Conservation (phyloP, 2,113 vertebrate species). For the Heloderma charlesbogerti region DNA sequence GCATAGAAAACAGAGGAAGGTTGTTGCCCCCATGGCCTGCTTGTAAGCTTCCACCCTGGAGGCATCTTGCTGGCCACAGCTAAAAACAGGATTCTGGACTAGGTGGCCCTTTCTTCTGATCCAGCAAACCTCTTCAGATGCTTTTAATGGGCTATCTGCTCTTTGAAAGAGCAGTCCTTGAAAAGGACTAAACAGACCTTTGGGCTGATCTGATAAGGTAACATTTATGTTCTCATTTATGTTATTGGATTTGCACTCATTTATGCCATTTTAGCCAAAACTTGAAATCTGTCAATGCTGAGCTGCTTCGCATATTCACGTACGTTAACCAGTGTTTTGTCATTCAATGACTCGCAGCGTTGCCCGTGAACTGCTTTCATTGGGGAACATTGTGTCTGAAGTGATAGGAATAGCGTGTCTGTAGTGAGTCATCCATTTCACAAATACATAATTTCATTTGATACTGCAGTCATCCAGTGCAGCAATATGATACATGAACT, state of each 20-base stretch:
- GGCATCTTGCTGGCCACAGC: not conserved
- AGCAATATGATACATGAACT: not conserved
- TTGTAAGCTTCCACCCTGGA: not conserved
- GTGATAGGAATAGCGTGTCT: not conserved
- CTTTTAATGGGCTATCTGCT: not conserved
- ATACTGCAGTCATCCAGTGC: not conserved
- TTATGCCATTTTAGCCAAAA: not conserved
- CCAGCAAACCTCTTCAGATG: not conserved
- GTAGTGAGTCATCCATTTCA: not conserved
- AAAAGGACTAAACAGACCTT: not conserved
- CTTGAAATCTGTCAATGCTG: not conserved
- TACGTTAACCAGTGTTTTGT: not conserved
- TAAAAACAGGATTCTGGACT: not conserved
- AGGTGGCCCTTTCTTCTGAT: not conserved
- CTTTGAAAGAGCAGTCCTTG: not conserved
- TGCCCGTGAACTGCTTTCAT: not conserved
- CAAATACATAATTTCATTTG: not conserved
- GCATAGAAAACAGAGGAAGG: not conserved
- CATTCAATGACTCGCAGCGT: not conserved
- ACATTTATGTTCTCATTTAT: not conserved
- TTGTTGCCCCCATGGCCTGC: not conserved
- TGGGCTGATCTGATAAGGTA: not conserved
- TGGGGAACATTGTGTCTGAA: not conserved
- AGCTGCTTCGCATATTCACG: not conserved
- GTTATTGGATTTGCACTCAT: not conserved